Evolutionary conservation across 1,140 invertebrate genomes (phyloP).

Genomic region (Panulirus ornatus): DNA sequence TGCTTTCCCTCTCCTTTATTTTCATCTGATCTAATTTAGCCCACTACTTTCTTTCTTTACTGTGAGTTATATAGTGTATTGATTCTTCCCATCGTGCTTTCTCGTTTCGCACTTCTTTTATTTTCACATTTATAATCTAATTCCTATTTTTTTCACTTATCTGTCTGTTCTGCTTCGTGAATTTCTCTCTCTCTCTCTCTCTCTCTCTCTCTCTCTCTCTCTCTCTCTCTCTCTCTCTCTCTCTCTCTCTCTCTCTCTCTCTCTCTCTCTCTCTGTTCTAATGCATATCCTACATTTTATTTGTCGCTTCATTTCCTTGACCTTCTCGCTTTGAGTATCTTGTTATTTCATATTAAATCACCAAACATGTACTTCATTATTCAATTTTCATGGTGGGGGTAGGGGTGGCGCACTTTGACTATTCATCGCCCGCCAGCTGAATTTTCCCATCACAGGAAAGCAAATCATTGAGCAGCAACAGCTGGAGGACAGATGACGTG

Average conservation of each 20-base stretch:
- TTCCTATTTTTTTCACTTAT: not conserved
- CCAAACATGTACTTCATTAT: too few relatives aligned
- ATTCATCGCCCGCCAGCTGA: too few relatives aligned
- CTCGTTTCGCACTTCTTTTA: not conserved
- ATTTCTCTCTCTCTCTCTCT: slow-evolving; percentile 2
- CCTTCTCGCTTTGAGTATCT: too few relatives aligned
- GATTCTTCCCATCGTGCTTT: not conserved
- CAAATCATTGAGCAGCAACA: too few relatives aligned
- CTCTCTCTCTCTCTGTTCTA: not conserved
- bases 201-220: slow-evolving; percentile 17
- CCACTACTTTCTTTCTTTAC: not conserved
- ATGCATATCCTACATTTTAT: not conserved
- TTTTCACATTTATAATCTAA: not conserved
- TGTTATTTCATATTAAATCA: too few relatives aligned
- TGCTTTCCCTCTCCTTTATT: not conserved
- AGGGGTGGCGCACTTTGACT: too few relatives aligned
- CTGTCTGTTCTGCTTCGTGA: not conserved
- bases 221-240: slow-evolving; percentile 4
- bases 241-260: not conserved
- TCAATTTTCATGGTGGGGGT: too few relatives aligned
- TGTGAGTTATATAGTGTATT: not conserved
- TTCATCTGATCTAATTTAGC: not conserved
- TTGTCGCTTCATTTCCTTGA: too few relatives aligned
- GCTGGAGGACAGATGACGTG: too few relatives aligned
- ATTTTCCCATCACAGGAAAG: too few relatives aligned